A percentile compares a stretch with the other conserved stretches of the same genome.
Evolutionary conservation across 2,888 invertebrate species (phyloP).

Genomic region (Eilema caniola): DNA sequence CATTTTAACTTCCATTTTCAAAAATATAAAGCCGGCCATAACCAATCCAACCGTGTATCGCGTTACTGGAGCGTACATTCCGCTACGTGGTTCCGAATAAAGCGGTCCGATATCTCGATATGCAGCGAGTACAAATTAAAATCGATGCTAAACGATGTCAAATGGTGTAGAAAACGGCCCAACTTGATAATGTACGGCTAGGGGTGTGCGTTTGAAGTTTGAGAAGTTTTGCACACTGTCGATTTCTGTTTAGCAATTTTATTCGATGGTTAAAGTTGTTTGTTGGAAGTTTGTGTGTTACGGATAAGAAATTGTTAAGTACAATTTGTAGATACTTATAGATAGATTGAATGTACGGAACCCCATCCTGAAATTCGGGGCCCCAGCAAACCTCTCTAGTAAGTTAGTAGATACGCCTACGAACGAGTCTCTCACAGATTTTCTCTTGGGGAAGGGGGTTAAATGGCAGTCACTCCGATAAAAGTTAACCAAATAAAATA

Average conservation of each 20-base stretch:
- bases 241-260: background rate
- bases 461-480: no score
- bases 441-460: no score
- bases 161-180: conserved; percentile 69
- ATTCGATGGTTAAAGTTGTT: background rate
- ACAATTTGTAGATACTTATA: background rate
- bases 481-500: no score
- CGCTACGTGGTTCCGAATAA: conserved; percentile 54
- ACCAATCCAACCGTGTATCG: conserved; percentile 47
- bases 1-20: background rate
- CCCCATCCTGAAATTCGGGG: no score
- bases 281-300: background rate
- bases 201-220: conserved; percentile 39
- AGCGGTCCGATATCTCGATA: conserved; percentile 49
- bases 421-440: no score
- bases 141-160: conserved; percentile 62
- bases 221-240: background rate
- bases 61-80: conserved; percentile 52
- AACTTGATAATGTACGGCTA: conserved; percentile 63
- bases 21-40: conserved; percentile 32
- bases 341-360: no score
- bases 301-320: background rate
- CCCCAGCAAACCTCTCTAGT: no score
- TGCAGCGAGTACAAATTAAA: conserved; percentile 60
- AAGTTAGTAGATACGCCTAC: no score